Conservation (phyloP, 2,797 vertebrate species). For the Enteromius fasciolatus region DNA sequence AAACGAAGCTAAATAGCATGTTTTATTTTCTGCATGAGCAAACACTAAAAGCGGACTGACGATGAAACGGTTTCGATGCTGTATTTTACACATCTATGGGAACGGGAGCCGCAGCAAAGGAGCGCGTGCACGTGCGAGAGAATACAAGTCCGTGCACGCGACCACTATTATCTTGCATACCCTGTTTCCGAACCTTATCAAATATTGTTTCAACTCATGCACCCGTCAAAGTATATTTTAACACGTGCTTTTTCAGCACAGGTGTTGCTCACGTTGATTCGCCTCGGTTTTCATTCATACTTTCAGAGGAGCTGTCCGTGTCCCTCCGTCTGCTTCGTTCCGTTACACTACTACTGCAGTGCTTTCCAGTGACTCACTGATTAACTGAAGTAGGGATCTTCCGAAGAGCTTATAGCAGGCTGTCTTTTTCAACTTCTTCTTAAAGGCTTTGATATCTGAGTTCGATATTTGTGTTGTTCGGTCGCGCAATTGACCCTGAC, state of each 20-base stretch:
- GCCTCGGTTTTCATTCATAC: constrained; percentile 62
- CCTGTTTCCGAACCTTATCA: neutral
- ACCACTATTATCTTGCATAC: neutral
- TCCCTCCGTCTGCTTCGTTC: neutral
- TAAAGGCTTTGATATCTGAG: neutral
- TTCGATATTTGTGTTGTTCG: neutral
- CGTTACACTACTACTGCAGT: constrained; percentile 62
- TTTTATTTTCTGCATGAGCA: constrained; percentile 12
- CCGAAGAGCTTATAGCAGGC: neutral
- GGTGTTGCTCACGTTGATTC: constrained; percentile 8
- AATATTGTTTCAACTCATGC: neutral
- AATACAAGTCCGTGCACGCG: constrained; percentile 15
- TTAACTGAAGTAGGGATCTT: neutral
- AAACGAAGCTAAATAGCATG: constrained; percentile 57
- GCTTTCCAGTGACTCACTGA: constrained; percentile 18
- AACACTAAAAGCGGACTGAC: neutral
- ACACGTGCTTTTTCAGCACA: constrained; percentile 20
- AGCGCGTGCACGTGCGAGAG: constrained; percentile 37
- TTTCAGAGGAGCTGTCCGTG: constrained; percentile 52
- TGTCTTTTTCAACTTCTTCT: neutral
- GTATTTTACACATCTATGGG: neutral
- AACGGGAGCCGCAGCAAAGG: constrained; percentile 33
- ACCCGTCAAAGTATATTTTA: neutral
- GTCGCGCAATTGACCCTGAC: neutral
- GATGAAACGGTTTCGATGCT: neutral